These are phyloP conservation scores for Oncorhynchus mykiss DNA, from an alignment of 2,113 vertebrate species.

Conservation along the genomic window DNA sequence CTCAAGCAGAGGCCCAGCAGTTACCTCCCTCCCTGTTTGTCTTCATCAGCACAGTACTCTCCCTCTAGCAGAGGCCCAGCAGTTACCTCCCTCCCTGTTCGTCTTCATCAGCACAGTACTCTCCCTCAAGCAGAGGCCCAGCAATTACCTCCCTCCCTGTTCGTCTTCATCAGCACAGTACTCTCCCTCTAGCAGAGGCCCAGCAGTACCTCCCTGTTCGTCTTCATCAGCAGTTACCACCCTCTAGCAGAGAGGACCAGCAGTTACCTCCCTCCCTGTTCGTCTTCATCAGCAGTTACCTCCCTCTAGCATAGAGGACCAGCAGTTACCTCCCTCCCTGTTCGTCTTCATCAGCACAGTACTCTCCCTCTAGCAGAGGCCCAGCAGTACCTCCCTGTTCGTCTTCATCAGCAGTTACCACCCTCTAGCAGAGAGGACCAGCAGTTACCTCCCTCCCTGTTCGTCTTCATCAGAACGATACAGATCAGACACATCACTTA, in stretches of 20 bases:
- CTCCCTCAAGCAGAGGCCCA: conserved; percentile 91
- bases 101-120: conserved; percentile 93
- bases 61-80: conserved; percentile 93
- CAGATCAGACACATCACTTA: conserved; percentile 77
- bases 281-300: conserved; percentile 93
- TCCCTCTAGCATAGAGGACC: conserved; percentile 89
- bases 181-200: conserved; percentile 89
- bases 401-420: conserved; percentile 83
- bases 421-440: conserved; percentile 93
- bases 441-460: conserved; percentile 92
- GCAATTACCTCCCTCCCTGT: conserved; percentile 56
- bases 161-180: conserved; percentile 74
- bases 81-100: conserved; percentile 92
- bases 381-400: conserved; percentile 95
- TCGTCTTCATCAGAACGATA: conserved; percentile 92
- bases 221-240: conserved; percentile 84
- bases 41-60: conserved; percentile 91
- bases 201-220: conserved; percentile 95
- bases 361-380: conserved; percentile 87
- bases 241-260: conserved; percentile 91
- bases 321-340: conserved; percentile 93
- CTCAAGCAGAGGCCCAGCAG: conserved; percentile 92
- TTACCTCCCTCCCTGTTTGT: conserved; percentile 92
- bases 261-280: conserved; percentile 95
- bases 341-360: conserved; percentile 94